Evolutionary conservation across 1,140 invertebrate species (phyloP), one percentile per base, ranked within the genome.

Genomic region (Monochamus saltuarius): DNA sequence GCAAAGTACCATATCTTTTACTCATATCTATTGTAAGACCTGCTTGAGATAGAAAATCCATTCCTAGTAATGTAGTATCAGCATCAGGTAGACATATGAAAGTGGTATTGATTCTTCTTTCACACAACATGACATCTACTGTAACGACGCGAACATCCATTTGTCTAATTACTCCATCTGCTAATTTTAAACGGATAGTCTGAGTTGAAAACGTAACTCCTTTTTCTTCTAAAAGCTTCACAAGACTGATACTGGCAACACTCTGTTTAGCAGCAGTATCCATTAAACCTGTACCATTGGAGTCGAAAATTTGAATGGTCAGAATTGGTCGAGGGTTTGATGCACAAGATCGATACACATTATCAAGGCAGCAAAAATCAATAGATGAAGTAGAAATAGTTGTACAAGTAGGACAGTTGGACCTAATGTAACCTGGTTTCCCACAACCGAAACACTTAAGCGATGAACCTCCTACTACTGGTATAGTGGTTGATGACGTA

Each of bases 321-420:
- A 42, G 4, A 16, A 3, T 16, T 4, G 37, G 37, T 8, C 52
- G 11, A 50, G 29, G 1, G n/a, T n/a, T n/a, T 11, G 19, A 9
- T 50, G 13, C 19, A 14, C 13, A 10, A 36, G n/a, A n/a, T n/a
- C 47, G 34, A 50, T 8, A 13, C 13, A 22, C 14, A 13, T 10
- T 1, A 29, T 22, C 7, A 37, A 0, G 7, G 7, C 10, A 11
- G n/a, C 3, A 16, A 1, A 14, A 46, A 10, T 46, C 47, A 11
- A 13, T 4, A 34, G 13, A n/a, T n/a, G n/a, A 34, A 13, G 9
- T 13, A 13, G 13, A 35, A 35, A 34, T 13, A n/a, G 19, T 29
- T 3, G 16, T 35, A 36, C 56, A 58, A 14, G 34, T 58, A 6
- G 56, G 56, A 37, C 56, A 58, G 10, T 38, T 58, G 11, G 22